phyloP scores from a whole-genome alignment of 2,113 vertebrate genomes.

The Coracopsis vasa region DNA sequence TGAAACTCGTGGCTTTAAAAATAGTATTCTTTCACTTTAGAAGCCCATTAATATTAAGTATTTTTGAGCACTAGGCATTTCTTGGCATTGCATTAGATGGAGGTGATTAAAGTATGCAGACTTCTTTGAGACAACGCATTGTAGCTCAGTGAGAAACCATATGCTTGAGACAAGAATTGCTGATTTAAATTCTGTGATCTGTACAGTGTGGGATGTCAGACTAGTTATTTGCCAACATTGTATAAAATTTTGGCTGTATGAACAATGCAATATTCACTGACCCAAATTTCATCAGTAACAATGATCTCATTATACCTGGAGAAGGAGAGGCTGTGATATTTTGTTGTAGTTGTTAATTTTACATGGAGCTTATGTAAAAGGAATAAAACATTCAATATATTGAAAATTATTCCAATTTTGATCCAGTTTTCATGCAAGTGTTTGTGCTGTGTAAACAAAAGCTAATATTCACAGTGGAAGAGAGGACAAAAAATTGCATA shows the following conservation, averaged over 20 bases:
- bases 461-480: not conserved
- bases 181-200: not conserved
- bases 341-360: not conserved
- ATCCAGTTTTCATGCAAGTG: not conserved
- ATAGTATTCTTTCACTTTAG: not conserved
- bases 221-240: not conserved
- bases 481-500: not conserved
- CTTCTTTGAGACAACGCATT: not conserved
- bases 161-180: not conserved
- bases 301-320: not conserved
- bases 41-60: not conserved
- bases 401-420: not conserved
- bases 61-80: not conserved
- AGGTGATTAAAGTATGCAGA: not conserved
- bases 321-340: not conserved
- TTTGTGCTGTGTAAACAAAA: not conserved
- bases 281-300: not conserved
- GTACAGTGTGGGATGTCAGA: not conserved
- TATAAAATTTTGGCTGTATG: not conserved
- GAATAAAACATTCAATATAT: not conserved
- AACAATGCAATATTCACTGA: not conserved
- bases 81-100: not conserved
- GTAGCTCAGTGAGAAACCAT: not conserved
- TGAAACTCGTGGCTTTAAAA: not conserved
- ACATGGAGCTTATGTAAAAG: not conserved